phyloP scores from a whole-genome alignment of 2,888 invertebrate species.

The Drosophila mulleri region DNA sequence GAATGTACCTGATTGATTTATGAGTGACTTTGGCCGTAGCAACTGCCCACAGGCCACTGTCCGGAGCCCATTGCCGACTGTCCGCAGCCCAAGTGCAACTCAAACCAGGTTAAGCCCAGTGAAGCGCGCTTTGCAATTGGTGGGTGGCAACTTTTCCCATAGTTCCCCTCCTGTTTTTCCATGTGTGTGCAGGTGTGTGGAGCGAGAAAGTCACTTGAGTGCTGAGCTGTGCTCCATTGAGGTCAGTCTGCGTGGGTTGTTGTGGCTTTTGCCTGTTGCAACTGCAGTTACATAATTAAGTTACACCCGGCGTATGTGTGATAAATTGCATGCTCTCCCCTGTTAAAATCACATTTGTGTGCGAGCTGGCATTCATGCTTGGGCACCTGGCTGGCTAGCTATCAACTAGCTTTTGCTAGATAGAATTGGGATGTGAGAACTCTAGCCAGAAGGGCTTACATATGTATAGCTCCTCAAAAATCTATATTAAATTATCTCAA shows the following conservation, averaged over 20 bases:
- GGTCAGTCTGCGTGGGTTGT: conserved; percentile 4
- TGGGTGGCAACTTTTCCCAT: conserved; percentile 6
- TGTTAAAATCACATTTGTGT: conserved; percentile 10
- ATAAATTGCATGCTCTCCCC: conserved; percentile 28
- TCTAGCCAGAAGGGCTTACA: no score
- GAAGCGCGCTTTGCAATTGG: conserved; percentile 31
- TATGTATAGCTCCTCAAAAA: no score
- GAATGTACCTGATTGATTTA: conserved; percentile 75
- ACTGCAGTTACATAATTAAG: conserved; percentile 29
- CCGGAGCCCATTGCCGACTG: conserved; percentile 1
- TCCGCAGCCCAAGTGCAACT: conserved; percentile 22
- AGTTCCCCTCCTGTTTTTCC: background rate
- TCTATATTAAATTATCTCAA: no score
- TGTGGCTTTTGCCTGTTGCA: conserved; percentile 8
- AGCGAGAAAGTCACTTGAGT: background rate
- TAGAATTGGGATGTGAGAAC: background rate
- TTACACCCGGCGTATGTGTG: conserved; percentile 25
- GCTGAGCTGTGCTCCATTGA: background rate
- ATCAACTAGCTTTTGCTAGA: conserved; percentile 4
- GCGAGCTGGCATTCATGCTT: conserved; percentile 15
- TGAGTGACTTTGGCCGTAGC: conserved; percentile 46
- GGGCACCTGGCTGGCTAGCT: background rate
- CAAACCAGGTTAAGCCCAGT: conserved; percentile 22
- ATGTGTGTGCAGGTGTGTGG: background rate
- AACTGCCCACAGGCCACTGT: background rate